Conservation (phyloP, 2,113 vertebrate species). For the Hepsetus odoe region DNA sequence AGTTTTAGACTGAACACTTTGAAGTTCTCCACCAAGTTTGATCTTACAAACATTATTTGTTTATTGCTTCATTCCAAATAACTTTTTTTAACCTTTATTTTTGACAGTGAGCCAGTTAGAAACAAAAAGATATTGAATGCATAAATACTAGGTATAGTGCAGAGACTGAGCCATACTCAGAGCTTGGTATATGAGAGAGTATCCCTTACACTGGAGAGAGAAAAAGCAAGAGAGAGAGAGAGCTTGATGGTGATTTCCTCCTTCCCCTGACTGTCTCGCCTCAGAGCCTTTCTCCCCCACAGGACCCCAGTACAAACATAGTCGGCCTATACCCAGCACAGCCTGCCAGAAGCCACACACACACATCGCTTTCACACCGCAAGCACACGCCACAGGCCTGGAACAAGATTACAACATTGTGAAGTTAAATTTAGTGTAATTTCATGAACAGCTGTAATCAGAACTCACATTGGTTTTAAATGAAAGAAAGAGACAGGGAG, state of each 20-base stretch:
- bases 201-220: not conserved
- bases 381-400: conserved; percentile 15
- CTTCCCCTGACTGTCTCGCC: conserved; percentile 77
- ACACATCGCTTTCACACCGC: conserved; percentile 4
- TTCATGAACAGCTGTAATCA: not conserved
- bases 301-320: conserved; percentile 71
- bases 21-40: no score
- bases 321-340: conserved; percentile 36
- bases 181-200: not conserved
- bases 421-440: not conserved
- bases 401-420: not conserved
- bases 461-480: not conserved
- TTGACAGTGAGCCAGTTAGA: not conserved
- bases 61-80: not conserved
- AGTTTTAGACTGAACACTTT: not conserved
- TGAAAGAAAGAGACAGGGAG: not conserved
- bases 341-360: conserved; percentile 39
- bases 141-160: not conserved
- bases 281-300: conserved; percentile 72
- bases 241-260: conserved; percentile 75
- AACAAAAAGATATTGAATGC: not conserved
- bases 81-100: no score
- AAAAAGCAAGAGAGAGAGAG: conserved; percentile 53
- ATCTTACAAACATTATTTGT: not conserved
- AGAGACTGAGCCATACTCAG: not conserved